Evolutionary conservation across 2,797 vertebrate species (phyloP).

Genomic region (Fratercula arctica): DNA sequence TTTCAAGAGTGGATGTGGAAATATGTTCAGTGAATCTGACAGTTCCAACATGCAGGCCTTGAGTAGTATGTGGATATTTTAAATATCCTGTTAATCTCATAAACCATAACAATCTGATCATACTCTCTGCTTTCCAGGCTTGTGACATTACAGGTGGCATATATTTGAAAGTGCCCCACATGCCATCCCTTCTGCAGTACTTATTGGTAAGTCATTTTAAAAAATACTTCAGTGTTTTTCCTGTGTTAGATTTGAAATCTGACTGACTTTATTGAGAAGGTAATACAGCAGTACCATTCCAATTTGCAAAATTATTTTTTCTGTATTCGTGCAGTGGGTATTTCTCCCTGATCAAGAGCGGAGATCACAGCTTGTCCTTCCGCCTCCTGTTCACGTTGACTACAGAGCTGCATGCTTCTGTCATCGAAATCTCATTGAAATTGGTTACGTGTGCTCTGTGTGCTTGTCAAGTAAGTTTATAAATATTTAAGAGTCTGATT

Average conservation of each 20-base stretch:
- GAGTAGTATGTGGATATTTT: not conserved
- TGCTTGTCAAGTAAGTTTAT: conserved; percentile 93
- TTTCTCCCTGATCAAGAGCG: conserved; percentile 95
- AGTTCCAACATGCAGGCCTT: not conserved
- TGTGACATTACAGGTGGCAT: conserved; percentile 97
- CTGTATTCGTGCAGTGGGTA: conserved; percentile 84
- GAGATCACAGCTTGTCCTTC: conserved; percentile 89
- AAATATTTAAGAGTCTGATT: not conserved
- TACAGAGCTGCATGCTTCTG: conserved; percentile 98
- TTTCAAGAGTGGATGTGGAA: not conserved
- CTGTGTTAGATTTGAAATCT: not conserved
- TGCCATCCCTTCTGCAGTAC: conserved; percentile 90
- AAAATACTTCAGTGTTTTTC: not conserved
- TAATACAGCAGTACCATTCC: not conserved
- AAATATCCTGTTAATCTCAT: not conserved
- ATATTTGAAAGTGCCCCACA: conserved; percentile 93
- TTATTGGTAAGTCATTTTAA: conserved; percentile 83
- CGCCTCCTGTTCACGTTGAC: conserved; percentile 91
- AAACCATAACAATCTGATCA: not conserved
- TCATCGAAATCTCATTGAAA: conserved; percentile 95
- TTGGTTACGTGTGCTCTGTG: conserved; percentile 97
- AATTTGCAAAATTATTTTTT: not conserved
- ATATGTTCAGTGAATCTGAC: not conserved
- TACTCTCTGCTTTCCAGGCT: conserved; percentile 80
- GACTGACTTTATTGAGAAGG: not conserved